Conservation (phyloP, 2,888 invertebrate species). For the Odontothrips loti region DNA sequence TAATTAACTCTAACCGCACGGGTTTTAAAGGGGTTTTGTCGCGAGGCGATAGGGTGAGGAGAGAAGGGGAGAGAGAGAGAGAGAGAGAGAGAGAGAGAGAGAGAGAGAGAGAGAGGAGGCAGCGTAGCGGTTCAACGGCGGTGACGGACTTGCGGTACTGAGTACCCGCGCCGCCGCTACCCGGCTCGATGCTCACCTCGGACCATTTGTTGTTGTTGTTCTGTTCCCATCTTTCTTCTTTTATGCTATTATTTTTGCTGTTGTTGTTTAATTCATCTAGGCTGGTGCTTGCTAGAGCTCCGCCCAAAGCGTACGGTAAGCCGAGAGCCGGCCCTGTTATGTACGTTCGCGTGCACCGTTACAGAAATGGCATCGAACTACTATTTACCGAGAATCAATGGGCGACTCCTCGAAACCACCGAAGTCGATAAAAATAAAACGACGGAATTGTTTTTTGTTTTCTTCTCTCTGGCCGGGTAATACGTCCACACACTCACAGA, state of each 20-base stretch:
- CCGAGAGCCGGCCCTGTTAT: too few relatives aligned
- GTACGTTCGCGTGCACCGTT: too few relatives aligned
- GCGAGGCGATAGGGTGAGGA: neutral
- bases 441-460: too few relatives aligned
- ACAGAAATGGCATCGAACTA: too few relatives aligned
- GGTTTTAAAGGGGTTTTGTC: too few relatives aligned
- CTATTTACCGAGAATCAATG: too few relatives aligned
- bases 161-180: neutral
- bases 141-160: neutral
- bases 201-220: neutral
- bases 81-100: neutral
- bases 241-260: neutral
- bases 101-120: neutral
- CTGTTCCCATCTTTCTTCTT: neutral
- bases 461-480: too few relatives aligned
- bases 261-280: neutral
- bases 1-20: too few relatives aligned
- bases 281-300: neutral
- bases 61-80: neutral
- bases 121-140: neutral
- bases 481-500: too few relatives aligned
- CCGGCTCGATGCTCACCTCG: neutral
- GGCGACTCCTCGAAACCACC: too few relatives aligned
- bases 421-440: too few relatives aligned
- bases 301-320: neutral